Base-by-base conservation (phyloP, 1,140 invertebrate species). In the Belonocnema kinseyi region DNA sequence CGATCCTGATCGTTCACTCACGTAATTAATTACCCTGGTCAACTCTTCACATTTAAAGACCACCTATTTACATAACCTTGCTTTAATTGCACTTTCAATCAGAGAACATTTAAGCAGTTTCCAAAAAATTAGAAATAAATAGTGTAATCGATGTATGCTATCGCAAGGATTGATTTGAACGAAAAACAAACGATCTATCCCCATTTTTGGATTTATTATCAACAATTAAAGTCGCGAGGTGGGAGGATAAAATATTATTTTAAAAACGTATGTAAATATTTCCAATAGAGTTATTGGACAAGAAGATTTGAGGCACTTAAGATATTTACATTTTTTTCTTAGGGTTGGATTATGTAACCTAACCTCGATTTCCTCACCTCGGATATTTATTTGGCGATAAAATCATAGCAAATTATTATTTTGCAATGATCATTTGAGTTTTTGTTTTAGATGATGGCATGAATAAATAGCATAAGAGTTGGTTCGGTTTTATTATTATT, bases 1-100 rank as follows among this genome's bases (percentile, higher is more conserved):
- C 73, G 56, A 79, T 46, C 40, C 73, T 19, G 76, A 78, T 82
- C 61, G 75, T 72, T 82, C 40, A 40, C 26, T 21, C 61, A 66
- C 61, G 61, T 66, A 66, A 66, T 66, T 26, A 46, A 66, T 33
- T 33, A 66, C 26, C 33, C 61, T 66, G 4, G 61, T 66, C 40
- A 66, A 66, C 61, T 6, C 16, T n/a, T 66, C 13, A 26, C 33
- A 16, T 66, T 66, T 14, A n/a, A 26, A 66, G 40, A 33, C 61
- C 21, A 14, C 12, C 21, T 12, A 26, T 4, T 66, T 66, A 66
- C 61, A 66, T 66, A 66, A 66, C 61, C 61, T 66, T 33, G 8
- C n/a, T 66, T 40, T n/a, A 66, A 66, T 40, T 66, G 61, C 26
- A 8, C 61, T 66, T 33, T 33, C 40, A 33, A 21, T 13, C 7